These are phyloP conservation scores for Eurystomus gularis DNA, from an alignment of 2,113 vertebrate genomes.

Conservation along the genomic window DNA sequence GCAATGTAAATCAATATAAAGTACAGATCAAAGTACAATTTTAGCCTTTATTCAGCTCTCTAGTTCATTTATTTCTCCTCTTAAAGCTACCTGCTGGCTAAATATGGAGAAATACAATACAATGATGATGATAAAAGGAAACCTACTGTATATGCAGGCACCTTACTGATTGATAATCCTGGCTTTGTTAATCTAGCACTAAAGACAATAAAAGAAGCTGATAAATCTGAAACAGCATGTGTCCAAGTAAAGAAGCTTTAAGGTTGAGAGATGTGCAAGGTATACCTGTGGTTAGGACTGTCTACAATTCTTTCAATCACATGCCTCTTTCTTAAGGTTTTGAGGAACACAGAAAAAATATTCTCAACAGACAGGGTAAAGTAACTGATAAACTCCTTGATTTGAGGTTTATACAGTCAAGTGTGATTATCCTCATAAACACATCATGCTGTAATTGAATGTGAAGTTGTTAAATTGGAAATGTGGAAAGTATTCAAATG, in stretches of 20 bases:
- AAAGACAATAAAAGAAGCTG: background rate
- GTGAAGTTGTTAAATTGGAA: background rate
- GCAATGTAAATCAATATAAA: background rate
- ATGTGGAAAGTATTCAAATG: background rate
- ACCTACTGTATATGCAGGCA: background rate
- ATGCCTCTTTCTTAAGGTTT: background rate
- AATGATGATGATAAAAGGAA: background rate
- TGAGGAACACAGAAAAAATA: background rate
- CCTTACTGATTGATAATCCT: background rate
- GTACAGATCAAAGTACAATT: background rate
- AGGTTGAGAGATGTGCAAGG: background rate
- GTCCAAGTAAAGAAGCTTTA: background rate
- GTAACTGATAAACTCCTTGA: background rate
- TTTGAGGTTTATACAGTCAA: background rate
- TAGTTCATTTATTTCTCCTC: background rate
- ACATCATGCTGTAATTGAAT: background rate
- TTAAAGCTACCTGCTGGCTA: background rate
- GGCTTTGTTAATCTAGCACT: background rate
- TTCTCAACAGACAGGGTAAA: background rate
- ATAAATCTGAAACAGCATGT: background rate
- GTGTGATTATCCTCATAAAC: background rate
- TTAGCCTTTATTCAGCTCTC: background rate
- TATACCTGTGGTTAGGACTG: background rate
- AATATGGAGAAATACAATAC: background rate
- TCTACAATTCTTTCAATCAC: background rate